Conservation (phyloP, 2,888 invertebrate genomes). For the Pyrrhosoma nymphula region DNA sequence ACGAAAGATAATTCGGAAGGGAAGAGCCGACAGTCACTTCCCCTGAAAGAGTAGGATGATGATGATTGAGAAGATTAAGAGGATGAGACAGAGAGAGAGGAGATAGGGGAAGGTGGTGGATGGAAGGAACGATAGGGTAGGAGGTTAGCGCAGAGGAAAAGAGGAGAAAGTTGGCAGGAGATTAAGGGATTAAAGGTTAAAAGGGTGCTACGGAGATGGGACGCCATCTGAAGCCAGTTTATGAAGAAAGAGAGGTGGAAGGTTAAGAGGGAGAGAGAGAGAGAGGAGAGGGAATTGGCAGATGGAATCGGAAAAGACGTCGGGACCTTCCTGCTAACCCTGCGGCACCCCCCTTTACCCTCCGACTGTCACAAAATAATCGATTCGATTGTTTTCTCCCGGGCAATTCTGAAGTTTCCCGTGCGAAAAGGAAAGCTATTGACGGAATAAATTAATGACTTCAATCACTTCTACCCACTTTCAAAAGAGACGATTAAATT, state of each 20-base stretch:
- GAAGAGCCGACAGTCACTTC: background rate
- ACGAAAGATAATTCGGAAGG: background rate
- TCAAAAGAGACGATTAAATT: background rate
- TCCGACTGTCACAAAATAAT: slow-evolving; percentile 8
- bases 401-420: background rate
- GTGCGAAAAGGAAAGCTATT: background rate
- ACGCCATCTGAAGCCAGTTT: background rate
- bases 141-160: background rate
- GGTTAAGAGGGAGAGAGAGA: background rate
- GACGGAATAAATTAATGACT: slow-evolving; percentile 3
- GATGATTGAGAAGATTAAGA: background rate
- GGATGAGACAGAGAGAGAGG: background rate
- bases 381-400: background rate
- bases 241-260: background rate
- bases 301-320: background rate
- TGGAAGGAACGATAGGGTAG: background rate
- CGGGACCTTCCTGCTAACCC: background rate
- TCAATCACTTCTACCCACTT: background rate
- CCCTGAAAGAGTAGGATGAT: background rate
- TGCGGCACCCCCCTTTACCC: background rate
- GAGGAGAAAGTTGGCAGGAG: background rate
- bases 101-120: background rate
- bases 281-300: background rate
- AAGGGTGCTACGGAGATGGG: slow-evolving; percentile 20
- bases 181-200: slow-evolving; percentile 3